Evolutionary conservation across 2,888 invertebrate genomes (phyloP).

Genomic region (Eupithecia tripunctaria): DNA sequence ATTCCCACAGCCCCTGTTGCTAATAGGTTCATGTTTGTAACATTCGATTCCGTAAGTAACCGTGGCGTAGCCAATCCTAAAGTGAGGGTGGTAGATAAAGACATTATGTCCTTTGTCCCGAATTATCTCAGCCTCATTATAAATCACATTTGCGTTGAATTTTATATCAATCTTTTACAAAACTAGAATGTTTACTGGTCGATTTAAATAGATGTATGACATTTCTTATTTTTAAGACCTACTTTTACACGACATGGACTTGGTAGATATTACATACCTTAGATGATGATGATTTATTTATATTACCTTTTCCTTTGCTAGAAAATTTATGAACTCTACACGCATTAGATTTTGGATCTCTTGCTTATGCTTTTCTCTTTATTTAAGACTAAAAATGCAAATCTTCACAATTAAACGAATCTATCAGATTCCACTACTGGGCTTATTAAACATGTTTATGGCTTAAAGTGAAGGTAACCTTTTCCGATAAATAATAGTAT

Average conservation of each 20-base stretch:
- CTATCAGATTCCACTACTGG: neutral
- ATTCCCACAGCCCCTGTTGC: slow-evolving; percentile 47
- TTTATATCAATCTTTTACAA: neutral
- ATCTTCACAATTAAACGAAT: neutral
- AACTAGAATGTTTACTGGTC: neutral
- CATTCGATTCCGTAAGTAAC: slow-evolving; percentile 57
- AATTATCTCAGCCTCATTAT: slow-evolving; percentile 14
- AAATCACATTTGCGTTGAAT: slow-evolving; percentile 5
- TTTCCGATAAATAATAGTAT: neutral
- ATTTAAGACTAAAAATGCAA: no score
- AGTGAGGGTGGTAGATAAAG: slow-evolving; percentile 62
- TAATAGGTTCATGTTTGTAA: slow-evolving; percentile 50
- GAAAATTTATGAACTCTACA: neutral
- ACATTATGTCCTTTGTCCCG: slow-evolving; percentile 53
- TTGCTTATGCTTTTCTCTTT: neutral
- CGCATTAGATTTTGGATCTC: neutral
- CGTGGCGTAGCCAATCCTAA: slow-evolving; percentile 60
- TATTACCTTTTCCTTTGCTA: neutral
- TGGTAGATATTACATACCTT: neutral
- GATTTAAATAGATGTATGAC: no score
- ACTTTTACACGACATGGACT: neutral
- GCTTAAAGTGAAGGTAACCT: neutral
- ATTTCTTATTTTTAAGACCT: neutral
- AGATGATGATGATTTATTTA: neutral
- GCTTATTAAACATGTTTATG: neutral